phyloP scores from a whole-genome alignment of 2,888 invertebrate genomes.

The Caenorhabditis plicata region DNA sequence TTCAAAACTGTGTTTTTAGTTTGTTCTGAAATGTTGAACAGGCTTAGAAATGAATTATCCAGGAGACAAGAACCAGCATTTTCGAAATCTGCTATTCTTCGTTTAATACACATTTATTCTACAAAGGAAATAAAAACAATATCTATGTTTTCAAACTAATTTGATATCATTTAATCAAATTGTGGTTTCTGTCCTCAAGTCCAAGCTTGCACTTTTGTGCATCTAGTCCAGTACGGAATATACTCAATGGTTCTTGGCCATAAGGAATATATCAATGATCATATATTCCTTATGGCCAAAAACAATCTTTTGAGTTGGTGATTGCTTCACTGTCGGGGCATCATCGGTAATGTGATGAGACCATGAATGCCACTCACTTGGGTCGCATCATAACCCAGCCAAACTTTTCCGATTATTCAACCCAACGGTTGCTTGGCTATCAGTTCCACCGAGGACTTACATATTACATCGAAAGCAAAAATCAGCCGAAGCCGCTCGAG shows the following conservation, averaged over 20 bases:
- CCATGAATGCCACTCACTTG: slow-evolving; percentile 85
- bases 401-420: slow-evolving; percentile 69
- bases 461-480: too few relatives aligned
- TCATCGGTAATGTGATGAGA: slow-evolving; percentile 87
- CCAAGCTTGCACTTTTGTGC: slow-evolving; percentile 87
- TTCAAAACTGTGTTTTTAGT: too few relatives aligned
- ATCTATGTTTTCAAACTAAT: not conserved
- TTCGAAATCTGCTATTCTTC: too few relatives aligned
- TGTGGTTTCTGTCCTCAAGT: slow-evolving; percentile 66
- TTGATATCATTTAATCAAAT: slow-evolving; percentile 7
- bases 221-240: slow-evolving; percentile 86
- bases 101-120: too few relatives aligned
- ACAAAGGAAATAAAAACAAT: not conserved
- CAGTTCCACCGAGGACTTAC: slow-evolving; percentile 69
- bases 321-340: slow-evolving; percentile 75
- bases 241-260: slow-evolving; percentile 71
- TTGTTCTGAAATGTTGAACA: too few relatives aligned
- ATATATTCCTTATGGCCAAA: slow-evolving; percentile 80
- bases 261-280: slow-evolving; percentile 67
- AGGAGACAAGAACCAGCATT: too few relatives aligned
- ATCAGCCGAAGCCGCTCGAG: too few relatives aligned
- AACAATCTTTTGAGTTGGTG: slow-evolving; percentile 82
- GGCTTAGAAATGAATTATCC: too few relatives aligned
- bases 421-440: slow-evolving; percentile 84
- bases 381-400: slow-evolving; percentile 79